Conservation (phyloP, 2,113 vertebrate species). For the Acanthochromis polyacanthus region DNA sequence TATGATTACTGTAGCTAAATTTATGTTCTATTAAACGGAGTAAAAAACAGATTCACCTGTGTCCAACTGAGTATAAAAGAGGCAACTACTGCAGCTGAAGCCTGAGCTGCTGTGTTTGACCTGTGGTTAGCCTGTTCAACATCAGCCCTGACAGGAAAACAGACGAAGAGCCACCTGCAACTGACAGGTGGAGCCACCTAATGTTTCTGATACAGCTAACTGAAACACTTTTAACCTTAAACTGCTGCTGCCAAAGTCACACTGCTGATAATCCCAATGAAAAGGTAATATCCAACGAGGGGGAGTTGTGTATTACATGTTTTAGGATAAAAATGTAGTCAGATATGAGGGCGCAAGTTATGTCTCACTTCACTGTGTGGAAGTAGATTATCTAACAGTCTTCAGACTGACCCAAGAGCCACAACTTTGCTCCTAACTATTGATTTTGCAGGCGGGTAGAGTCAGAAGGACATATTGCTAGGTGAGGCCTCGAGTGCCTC, state of each 20-base stretch:
- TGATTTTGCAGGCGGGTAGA: slow-evolving; percentile 62
- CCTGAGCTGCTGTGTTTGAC: not conserved
- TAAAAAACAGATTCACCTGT: not conserved
- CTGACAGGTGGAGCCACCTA: not conserved
- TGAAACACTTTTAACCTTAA: not conserved
- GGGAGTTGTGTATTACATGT: not conserved
- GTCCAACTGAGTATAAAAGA: not conserved
- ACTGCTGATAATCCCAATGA: not conserved
- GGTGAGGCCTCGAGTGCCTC: slow-evolving; percentile 20
- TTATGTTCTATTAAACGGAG: not conserved
- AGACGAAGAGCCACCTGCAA: not conserved
- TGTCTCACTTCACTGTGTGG: not conserved
- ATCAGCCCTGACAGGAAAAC: not conserved
- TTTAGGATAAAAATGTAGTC: no score
- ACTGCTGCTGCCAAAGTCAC: not conserved
- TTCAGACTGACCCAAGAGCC: slow-evolving; percentile 50
- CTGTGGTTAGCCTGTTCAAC: not conserved
- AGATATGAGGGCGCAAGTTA: not conserved
- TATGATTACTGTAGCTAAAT: not conserved
- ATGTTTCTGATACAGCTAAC: not conserved
- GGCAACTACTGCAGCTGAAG: not conserved
- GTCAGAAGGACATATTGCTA: slow-evolving; percentile 44
- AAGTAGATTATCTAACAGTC: slow-evolving; percentile 21
- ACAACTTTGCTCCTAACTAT: slow-evolving; percentile 55
- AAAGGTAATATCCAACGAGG: not conserved